These are phyloP conservation scores for Nasonia giraulti DNA, from an alignment of 1,140 invertebrate species.

Conservation along the genomic window DNA sequence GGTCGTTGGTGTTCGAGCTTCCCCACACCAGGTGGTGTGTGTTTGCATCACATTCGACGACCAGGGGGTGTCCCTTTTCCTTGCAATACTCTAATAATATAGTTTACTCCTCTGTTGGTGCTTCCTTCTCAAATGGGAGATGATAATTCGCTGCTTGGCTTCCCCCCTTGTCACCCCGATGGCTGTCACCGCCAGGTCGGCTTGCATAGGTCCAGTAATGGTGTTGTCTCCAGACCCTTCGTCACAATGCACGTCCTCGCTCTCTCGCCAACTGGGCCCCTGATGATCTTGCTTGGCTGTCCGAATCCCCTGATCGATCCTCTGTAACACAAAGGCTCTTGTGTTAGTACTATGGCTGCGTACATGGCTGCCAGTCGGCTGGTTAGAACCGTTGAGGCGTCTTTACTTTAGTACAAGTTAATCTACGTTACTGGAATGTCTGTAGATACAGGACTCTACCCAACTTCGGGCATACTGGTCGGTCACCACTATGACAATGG, in stretches of 20 bases:
- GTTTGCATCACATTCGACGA: conserved; percentile 56
- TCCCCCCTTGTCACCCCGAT: background rate
- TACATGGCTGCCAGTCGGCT: too few relatives aligned
- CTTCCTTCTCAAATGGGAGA: background rate
- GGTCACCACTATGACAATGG: too few relatives aligned
- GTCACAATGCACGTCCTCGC: background rate
- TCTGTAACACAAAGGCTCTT: too few relatives aligned
- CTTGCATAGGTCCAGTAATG: background rate
- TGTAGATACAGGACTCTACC: too few relatives aligned
- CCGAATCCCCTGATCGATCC: too few relatives aligned
- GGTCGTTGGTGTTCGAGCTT: conserved; percentile 53
- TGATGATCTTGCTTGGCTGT: too few relatives aligned
- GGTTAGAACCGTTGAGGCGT: too few relatives aligned
- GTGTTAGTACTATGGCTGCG: too few relatives aligned
- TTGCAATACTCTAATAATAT: background rate
- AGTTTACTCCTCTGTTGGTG: background rate
- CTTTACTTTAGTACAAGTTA: too few relatives aligned
- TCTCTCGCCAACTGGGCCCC: too few relatives aligned
- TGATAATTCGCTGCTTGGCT: background rate
- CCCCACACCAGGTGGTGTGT: conserved; percentile 45
- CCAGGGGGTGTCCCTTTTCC: conserved; percentile 31
- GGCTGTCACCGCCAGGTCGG: background rate
- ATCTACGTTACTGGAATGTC: too few relatives aligned
- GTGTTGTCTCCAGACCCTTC: background rate
- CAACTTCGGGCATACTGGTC: too few relatives aligned